A percentile compares a stretch with the other conserved stretches of the same genome.
Evolutionary conservation across 2,113 vertebrate species (phyloP).

Genomic region (Ranitomeya imitator): DNA sequence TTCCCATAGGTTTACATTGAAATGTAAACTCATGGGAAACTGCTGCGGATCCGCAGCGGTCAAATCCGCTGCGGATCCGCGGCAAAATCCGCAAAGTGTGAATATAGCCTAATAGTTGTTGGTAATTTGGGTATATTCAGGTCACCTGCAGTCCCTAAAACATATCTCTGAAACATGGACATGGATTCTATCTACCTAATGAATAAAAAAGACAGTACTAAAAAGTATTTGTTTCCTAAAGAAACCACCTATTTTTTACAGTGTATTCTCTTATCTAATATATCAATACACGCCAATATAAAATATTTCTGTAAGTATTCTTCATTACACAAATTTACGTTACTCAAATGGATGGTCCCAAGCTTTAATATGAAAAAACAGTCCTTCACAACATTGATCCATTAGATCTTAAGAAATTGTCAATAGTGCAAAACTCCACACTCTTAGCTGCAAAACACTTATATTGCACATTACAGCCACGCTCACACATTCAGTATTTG

Average conservation of each 20-base stretch:
- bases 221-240: no score
- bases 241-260: no score
- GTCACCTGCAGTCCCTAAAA: neutral
- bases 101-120: no score
- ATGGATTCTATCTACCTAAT: no score
- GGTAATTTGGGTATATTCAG: neutral
- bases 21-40: no score
- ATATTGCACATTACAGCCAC: slow-evolving; percentile 41
- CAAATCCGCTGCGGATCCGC: no score
- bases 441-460: neutral
- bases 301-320: neutral
- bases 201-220: no score
- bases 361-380: slow-evolving; percentile 22
- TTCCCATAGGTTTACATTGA: no score
- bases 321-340: neutral
- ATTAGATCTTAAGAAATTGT: neutral
- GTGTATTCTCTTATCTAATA: neutral
- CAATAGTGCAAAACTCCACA: slow-evolving; percentile 41
- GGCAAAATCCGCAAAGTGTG: no score
- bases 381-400: slow-evolving; percentile 21
- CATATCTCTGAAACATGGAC: neutral
- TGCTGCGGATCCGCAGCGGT: no score
- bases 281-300: neutral
- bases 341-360: neutral
- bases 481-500: no score